A percentile compares a stretch with the other conserved stretches of the same genome.
phyloP scores from a whole-genome alignment of 2,888 invertebrate species.

The Clunio marinus region DNA sequence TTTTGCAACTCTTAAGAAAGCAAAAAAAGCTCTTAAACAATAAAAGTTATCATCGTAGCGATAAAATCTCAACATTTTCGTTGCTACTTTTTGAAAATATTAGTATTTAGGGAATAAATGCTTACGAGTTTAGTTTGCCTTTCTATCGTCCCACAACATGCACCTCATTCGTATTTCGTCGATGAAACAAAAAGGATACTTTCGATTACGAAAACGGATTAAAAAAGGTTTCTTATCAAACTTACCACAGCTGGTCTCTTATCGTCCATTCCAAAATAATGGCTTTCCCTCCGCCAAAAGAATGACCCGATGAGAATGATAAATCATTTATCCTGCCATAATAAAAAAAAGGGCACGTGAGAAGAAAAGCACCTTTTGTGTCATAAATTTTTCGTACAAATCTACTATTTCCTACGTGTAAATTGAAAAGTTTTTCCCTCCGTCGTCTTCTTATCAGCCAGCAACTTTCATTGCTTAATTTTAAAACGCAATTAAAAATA shows the following conservation, averaged over 20 bases:
- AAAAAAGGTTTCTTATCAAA: slow-evolving; percentile 39
- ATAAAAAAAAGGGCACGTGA: slow-evolving; percentile 27
- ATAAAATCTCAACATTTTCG: slow-evolving; percentile 9
- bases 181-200: slow-evolving; percentile 33
- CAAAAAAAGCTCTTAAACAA: slow-evolving; percentile 25
- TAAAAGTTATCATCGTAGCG: slow-evolving; percentile 16
- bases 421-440: neutral
- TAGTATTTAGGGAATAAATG: slow-evolving; percentile 23
- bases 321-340: slow-evolving; percentile 37
- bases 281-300: slow-evolving; percentile 17
- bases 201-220: slow-evolving; percentile 38
- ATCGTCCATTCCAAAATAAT: slow-evolving; percentile 32
- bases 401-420: neutral
- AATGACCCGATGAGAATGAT: slow-evolving; percentile 35
- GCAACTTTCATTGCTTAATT: too few relatives aligned
- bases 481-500: too few relatives aligned
- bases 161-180: neutral
- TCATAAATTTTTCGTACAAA: slow-evolving; percentile 18
- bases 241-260: slow-evolving; percentile 33
- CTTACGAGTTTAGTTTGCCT: slow-evolving; percentile 16
- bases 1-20: neutral
- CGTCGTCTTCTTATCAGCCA: too few relatives aligned
- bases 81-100: slow-evolving; percentile 12
- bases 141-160: slow-evolving; percentile 14
- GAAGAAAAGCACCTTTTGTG: slow-evolving; percentile 14